Evolutionary conservation across 2,113 vertebrate genomes (phyloP).

Genomic region (Murina feae): DNA sequence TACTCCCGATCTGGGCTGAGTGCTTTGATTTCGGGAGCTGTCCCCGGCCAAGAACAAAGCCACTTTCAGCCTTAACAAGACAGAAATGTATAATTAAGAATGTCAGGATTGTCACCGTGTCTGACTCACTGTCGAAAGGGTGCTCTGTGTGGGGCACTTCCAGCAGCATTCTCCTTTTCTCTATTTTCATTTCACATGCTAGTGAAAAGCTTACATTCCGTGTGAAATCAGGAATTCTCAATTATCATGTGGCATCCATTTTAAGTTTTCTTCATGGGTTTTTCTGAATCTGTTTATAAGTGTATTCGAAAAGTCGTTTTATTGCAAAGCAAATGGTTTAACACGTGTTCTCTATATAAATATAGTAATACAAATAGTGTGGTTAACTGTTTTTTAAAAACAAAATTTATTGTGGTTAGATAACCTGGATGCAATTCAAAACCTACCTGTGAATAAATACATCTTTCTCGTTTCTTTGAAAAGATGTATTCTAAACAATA

Average conservation of each 20-base stretch:
- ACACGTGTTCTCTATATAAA: slow-evolving; percentile 32
- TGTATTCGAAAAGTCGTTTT: not conserved
- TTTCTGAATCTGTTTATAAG: not conserved
- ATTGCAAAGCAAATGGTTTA: not conserved
- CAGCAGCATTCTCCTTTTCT: not conserved
- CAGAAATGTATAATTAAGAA: not conserved
- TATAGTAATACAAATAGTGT: not conserved
- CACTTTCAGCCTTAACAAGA: not conserved
- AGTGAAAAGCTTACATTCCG: not conserved
- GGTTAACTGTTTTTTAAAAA: not conserved
- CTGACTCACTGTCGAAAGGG: not conserved
- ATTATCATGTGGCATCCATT: not conserved
- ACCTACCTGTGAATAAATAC: not conserved
- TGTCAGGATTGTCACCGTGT: not conserved
- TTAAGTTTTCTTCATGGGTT: not conserved
- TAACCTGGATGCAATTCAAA: not conserved
- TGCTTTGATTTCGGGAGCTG: not conserved
- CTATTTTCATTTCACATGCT: not conserved
- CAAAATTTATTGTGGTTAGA: not conserved
- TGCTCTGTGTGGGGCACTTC: not conserved
- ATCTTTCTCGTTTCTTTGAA: not conserved
- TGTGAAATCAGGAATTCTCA: not conserved
- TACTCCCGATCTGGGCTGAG: not conserved
- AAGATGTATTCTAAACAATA: not conserved
- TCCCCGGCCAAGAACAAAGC: slow-evolving; percentile 4